Percentiles rank a stretch among this genome's conserved stretches.
Conservation (phyloP, 2,797 vertebrate species). For the Todus mexicanus region DNA sequence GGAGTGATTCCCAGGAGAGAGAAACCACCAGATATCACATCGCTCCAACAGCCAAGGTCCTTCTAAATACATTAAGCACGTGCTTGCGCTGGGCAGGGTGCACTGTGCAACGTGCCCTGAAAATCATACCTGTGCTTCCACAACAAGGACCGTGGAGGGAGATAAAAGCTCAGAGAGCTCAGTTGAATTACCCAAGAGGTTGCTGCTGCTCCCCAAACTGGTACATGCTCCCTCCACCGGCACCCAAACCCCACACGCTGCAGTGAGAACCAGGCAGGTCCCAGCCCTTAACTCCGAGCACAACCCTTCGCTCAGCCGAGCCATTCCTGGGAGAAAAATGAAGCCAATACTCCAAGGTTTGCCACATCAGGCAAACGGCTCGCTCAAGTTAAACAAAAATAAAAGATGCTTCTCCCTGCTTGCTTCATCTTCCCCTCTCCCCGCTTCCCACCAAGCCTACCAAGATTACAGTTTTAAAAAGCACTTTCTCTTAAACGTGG, state of each 20-base stretch:
- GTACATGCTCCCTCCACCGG: fast-evolving
- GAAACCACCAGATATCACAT: not conserved
- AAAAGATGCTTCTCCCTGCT: not conserved
- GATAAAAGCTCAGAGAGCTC: not conserved
- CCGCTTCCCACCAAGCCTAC: not conserved
- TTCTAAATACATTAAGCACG: not conserved
- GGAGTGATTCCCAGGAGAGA: not conserved
- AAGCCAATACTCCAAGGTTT: not conserved
- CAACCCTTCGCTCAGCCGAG: not conserved
- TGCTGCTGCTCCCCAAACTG: not conserved
- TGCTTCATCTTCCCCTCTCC: not conserved
- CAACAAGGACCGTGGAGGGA: not conserved
- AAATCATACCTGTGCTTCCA: not conserved
- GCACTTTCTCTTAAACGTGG: constrained; percentile 48
- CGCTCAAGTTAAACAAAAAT: constrained; percentile 8
- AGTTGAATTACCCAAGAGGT: not conserved
- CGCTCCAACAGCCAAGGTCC: not conserved
- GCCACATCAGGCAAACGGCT: not conserved
- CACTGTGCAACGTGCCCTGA: fast-evolving
- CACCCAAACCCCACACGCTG: fast-evolving
- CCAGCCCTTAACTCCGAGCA: no score
- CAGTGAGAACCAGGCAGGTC: not conserved
- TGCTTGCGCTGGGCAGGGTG: not conserved
- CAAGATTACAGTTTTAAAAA: constrained; percentile 36
- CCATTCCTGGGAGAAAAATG: not conserved